Base-by-base conservation (phyloP, 2,113 vertebrate species). In the Chaetodon auriga region DNA sequence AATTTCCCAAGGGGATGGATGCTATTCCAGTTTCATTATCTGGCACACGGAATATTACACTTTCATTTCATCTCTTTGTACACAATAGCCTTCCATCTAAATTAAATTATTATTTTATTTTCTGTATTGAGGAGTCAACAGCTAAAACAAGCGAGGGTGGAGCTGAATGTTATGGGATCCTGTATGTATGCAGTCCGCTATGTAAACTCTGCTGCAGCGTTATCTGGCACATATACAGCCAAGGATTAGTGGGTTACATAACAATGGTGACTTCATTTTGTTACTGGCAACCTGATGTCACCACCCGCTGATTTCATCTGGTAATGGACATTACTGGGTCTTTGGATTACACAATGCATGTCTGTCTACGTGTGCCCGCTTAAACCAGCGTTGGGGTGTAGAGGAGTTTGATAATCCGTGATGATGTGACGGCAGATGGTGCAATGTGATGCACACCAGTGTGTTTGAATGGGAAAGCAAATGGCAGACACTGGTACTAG, bases 1-100 rank as follows among this genome's bases (percentile, higher is more conserved):
- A 89, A 94, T 93, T 91, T 92, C 92, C 84, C 92, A 73, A 53
- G 85, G 86, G 90, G 23, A 74, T n/a, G 36, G 61, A 83, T 82
- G 65, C 78, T 78, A 80, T 87, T 84, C 68, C 76, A n/a, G 38
- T 87, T 91, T 88, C 77, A 92, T 92, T 90, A 89, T 82, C 77
- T 23, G 10, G 74, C 57, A 55, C 66, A 61, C 58, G 41, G 45
- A 82, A 71, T 83, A 81, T 90, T 89, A 78, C n/a, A 68, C 87
- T 89, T 82, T 86, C 75, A 62, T 82, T 87, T 86, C 63, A 75
- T 82, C 60, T 81, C 48, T 78, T 75, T 68, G 72, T 54, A 68
- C 68, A 77, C 80, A 83, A 69, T 61, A 61, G 68, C 66, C 63
- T 80, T 76, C 53, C 41, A 41, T 87, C 65, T 72, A 73, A 90